Evolutionary conservation across 2,888 invertebrate species (phyloP), one percentile per base, ranked within the genome.

Genomic region (Scaptomyza tumidula): DNA sequence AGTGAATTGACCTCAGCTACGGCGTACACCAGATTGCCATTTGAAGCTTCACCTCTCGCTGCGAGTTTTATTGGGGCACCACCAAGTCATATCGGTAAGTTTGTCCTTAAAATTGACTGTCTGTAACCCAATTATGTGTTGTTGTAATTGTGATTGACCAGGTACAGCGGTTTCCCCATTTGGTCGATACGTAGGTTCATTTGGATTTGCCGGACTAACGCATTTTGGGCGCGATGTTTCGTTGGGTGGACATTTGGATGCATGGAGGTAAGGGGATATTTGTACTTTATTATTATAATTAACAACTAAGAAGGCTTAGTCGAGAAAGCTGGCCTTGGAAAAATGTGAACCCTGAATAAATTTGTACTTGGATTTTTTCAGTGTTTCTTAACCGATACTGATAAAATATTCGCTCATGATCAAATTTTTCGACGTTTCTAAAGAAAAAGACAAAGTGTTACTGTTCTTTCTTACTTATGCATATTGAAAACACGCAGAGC

Each of bases 91-190:
- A 93, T 96, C 91, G 96, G 96, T 95, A 93, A 91, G 80, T 57
- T 27, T 19, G 14, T 6, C 1, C 6, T 14, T 3, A n/a, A 54
- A 6, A 37, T 43, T 14, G 14, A 2, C n/a, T 29, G 0, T 16
- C 11, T 39, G 27, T 14, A 27, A 35, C 2, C 9, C 9, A 29
- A 49, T 33, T 31, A 46, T 37, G 27, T 44, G 63, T 44, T 10
- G 43, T 49, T n/a, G 16, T 44, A 0, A 31, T 45, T 27, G 29
- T 35, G 37, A 10, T 59, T 35, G 9, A 7, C 44, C 90, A 93
- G 94, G 94, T 79, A 93, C 95, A 88, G 95, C 95, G 78, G 95
- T 96, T 89, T 96, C 96, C 64, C 96, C 96, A 54, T 97, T 97
- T 92, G 96, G 95, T 60, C 94, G 97, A 80, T 97, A 97, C 93